Evolutionary conservation across 2,888 invertebrate genomes (phyloP), one percentile per base, ranked within the genome.

Genomic region (Orchesella flavescens): DNA sequence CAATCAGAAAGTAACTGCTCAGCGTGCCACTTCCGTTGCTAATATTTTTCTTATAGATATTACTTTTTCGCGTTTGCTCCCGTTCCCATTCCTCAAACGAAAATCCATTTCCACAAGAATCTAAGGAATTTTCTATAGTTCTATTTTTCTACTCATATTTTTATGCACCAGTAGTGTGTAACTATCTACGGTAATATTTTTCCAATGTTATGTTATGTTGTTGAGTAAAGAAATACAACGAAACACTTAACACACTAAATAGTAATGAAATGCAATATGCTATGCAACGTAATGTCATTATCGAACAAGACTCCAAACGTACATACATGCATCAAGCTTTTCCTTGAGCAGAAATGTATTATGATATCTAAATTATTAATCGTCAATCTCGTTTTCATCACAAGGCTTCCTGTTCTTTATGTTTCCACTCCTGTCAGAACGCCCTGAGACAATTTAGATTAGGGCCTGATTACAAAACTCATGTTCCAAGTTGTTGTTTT

Each of bases 401-500:
- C 63, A 72, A 78, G 79, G 79, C 79, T 79, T 79, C 79, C 79
- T 79, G 79, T 65, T 79, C 72, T 71, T 79, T 79, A 79, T 79
- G 79, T 71, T 79, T 79, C 79, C 79, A 79, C 71, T 71, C 72
- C 72, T 79, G 79, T 79, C 79, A 71, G 71, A 71, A 79, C 79
- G 79, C 79, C 79, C 79, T 72, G 72, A 79, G 79, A 79, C 79
- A 71, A 79, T 79, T 79, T 71, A 79, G 79, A 79, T 79, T 79
- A 72, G 34, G 43, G 63, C 53, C 61, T 79, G 79, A 79, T 79
- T 63, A 65, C 59, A 57, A 34, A 65, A 69, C 69, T 66, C 44
- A 66, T 66, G 66, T n/a, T 34, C 34, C 34, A 4, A 34, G 34
- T 55, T 55, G 55, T 55, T 55, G 55, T 55, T 44, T 43, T 72